Evolutionary conservation across 2,888 invertebrate species (phyloP).

Genomic region (Euphydryas editha): DNA sequence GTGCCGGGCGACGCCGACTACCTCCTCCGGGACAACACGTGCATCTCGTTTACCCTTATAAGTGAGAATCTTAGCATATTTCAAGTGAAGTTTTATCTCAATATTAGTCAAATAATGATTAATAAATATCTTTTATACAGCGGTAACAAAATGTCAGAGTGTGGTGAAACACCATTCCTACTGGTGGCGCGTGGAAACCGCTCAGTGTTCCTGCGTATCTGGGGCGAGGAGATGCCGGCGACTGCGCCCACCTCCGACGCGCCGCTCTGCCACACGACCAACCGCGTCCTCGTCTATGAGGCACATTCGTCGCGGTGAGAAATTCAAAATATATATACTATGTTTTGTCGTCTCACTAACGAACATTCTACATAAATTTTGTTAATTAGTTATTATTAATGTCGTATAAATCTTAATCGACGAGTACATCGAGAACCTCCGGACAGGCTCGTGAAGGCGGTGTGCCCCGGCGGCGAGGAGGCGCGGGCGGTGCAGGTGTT

Average conservation of each 20-base stretch:
- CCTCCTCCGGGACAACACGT: constrained; percentile 59
- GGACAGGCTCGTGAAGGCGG: constrained; percentile 82
- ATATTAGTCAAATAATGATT: neutral
- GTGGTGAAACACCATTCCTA: constrained; percentile 91
- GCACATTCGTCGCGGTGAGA: constrained; percentile 84
- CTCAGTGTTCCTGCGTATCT: constrained; percentile 91
- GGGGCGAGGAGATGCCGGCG: constrained; percentile 90
- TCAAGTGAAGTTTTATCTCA: neutral
- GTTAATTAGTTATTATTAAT: too few relatives aligned
- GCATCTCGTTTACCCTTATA: constrained; percentile 67
- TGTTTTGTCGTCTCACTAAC: too few relatives aligned
- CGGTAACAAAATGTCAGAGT: constrained; percentile 75
- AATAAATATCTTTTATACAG: constrained; percentile 39
- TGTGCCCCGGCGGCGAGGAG: constrained; percentile 89
- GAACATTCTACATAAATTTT: too few relatives aligned
- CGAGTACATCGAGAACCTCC: neutral
- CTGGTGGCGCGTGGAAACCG: constrained; percentile 91
- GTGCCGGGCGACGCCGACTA: constrained; percentile 52
- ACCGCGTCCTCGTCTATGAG: constrained; percentile 91
- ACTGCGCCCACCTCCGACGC: constrained; percentile 85
- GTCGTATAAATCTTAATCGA: too few relatives aligned
- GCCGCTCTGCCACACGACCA: constrained; percentile 89
- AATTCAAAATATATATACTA: neutral
- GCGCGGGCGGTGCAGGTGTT: constrained; percentile 90
- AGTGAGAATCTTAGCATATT: constrained; percentile 50